These are phyloP conservation scores for Notarius lentiginosus DNA, from an alignment of 2,113 vertebrate genomes.

Conservation along the genomic window DNA sequence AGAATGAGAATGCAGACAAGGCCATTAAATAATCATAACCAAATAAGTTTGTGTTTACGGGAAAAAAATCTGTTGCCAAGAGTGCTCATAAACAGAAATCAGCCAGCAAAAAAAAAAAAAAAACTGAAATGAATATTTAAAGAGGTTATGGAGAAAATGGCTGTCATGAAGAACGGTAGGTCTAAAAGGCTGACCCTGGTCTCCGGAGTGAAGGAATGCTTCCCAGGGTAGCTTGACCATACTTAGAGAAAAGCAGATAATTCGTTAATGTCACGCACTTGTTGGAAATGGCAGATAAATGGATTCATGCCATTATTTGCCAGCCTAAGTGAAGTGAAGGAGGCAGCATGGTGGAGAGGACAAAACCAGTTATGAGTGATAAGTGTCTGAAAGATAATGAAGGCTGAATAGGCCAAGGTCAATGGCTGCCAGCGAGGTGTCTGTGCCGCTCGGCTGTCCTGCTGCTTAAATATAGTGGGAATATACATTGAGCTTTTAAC, in stretches of 20 bases:
- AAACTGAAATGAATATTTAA: constrained; percentile 79
- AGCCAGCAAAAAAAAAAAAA: constrained; percentile 53
- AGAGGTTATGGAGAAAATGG: constrained; percentile 73
- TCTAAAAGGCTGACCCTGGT: constrained; percentile 73
- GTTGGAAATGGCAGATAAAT: constrained; percentile 86
- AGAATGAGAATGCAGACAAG: constrained; percentile 73
- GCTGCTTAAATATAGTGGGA: constrained; percentile 78
- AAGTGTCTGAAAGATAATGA: constrained; percentile 85
- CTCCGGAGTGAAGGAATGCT: constrained; percentile 72
- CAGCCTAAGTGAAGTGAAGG: constrained; percentile 80
- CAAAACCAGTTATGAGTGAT: constrained; percentile 83
- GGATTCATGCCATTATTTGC: constrained; percentile 83
- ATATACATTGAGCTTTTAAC: constrained; percentile 83
- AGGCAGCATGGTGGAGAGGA: constrained; percentile 76
- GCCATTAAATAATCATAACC: constrained; percentile 77
- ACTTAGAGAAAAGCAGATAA: constrained; percentile 81
- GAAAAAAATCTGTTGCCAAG: constrained; percentile 66
- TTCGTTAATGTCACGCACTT: constrained; percentile 82
- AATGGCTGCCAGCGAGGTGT: constrained; percentile 76
- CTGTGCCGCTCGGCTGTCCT: constrained; percentile 72
- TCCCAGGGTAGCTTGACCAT: constrained; percentile 77
- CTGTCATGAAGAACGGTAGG: constrained; percentile 62
- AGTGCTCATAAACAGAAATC: constrained; percentile 72
- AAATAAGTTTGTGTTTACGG: constrained; percentile 77
- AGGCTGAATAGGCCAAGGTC: constrained; percentile 81